Conservation (phyloP, 2,888 invertebrate genomes). For the Netelia melanura region DNA sequence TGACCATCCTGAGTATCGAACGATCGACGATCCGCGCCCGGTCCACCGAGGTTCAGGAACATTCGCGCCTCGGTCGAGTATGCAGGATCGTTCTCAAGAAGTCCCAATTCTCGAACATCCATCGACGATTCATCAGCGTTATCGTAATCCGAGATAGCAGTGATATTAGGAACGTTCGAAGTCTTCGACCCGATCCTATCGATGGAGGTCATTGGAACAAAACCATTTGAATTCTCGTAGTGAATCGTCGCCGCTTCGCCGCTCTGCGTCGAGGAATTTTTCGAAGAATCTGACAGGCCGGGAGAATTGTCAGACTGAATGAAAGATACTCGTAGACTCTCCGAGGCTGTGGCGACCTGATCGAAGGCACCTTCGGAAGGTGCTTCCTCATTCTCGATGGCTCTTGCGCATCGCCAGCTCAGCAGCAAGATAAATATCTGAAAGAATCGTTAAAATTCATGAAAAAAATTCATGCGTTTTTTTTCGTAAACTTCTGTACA, state of each 20-base stretch:
- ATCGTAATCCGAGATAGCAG: slow-evolving; percentile 16
- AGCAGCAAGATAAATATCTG: slow-evolving; percentile 80
- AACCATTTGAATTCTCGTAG: slow-evolving; percentile 81
- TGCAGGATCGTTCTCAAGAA: slow-evolving; percentile 75
- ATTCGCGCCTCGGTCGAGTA: slow-evolving; percentile 79
- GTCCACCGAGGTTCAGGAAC: slow-evolving; percentile 74
- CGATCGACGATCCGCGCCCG: slow-evolving; percentile 77
- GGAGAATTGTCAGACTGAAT: slow-evolving; percentile 37
- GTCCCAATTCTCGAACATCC: neutral
- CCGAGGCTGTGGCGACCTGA: slow-evolving; percentile 80
- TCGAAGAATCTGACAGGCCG: neutral
- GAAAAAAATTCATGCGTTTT: neutral
- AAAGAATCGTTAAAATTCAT: slow-evolving; percentile 19
- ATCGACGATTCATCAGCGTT: slow-evolving; percentile 28
- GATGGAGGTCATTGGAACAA: slow-evolving; percentile 76
- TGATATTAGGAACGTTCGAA: neutral
- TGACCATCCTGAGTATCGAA: slow-evolving; percentile 75
- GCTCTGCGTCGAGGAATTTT: slow-evolving; percentile 50
- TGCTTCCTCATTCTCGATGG: slow-evolving; percentile 69
- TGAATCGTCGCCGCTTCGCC: slow-evolving; percentile 69
- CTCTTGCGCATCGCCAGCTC: slow-evolving; percentile 76
- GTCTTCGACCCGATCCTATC: neutral
- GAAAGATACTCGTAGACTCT: slow-evolving; percentile 64
- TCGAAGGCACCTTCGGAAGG: slow-evolving; percentile 74
- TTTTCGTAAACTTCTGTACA: neutral